Percentiles rank a stretch among this genome's conserved stretches.
phyloP scores from a whole-genome alignment of 30 jellyfish, hydroid and myxozoan genomes.

The Hydra vulgaris region DNA sequence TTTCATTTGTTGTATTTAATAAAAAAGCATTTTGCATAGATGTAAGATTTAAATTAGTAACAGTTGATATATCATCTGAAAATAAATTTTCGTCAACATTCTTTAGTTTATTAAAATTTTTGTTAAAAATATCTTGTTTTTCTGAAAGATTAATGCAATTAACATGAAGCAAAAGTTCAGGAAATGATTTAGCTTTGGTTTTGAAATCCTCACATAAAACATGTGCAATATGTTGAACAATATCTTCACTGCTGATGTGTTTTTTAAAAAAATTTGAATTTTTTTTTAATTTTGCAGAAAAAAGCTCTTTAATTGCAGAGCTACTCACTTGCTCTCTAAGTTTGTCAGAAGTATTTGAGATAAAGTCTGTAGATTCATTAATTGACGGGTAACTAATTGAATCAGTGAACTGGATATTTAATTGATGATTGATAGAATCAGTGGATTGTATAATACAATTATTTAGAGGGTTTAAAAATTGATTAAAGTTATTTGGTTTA shows the following conservation, averaged over 20 bases:
- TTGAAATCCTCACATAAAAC: neutral
- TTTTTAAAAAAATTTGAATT: neutral
- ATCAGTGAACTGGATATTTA: too few species aligned
- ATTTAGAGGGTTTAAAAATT: neutral
- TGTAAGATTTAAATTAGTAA: neutral
- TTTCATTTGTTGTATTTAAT: neutral
- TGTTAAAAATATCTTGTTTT: neutral
- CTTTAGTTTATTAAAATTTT: too few species aligned
- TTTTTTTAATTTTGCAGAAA: too few species aligned
- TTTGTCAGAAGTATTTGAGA: too few species aligned
- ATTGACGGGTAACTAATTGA: too few species aligned
- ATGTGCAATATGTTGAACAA: neutral
- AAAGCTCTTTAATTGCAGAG: too few species aligned
- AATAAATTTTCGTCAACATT: too few species aligned
- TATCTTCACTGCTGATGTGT: neutral
- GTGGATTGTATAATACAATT: too few species aligned
- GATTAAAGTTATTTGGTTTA: neutral
- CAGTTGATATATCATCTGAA: slow-evolving; percentile 1
- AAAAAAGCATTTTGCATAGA: neutral
- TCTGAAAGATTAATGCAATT: neutral
- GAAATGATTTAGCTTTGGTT: neutral
- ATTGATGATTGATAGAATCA: neutral
- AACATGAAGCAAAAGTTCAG: neutral
- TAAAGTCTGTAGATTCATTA: too few species aligned
- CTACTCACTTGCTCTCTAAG: too few species aligned